Base-by-base conservation (phyloP, 2,797 vertebrate genomes). In the Cryptoblepharus egeriae region DNA sequence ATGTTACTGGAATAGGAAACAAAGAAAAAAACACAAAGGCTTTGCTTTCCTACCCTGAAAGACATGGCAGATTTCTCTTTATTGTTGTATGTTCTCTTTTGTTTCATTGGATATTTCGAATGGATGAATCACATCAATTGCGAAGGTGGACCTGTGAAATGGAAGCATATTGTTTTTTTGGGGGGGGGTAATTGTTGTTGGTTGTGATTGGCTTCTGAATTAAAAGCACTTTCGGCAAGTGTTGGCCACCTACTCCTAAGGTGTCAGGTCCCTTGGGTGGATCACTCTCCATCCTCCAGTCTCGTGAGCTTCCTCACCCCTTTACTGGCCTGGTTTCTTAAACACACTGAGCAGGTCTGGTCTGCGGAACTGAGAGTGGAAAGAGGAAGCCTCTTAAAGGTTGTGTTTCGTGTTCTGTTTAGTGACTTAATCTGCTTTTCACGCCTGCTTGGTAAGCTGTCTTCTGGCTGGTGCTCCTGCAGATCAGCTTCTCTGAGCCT, bases 171-270 rank as follows among this genome's bases (percentile, higher is more conserved):
- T 0, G 35, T 81, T 85, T 58, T 80, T 10, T 1, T 75, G 37
- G 45, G 37, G 83, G 80, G n/a, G n/a, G n/a, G n/a, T n/a, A n/a
- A n/a, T 69, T 88, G 16, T 5, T 42, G 82, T 63, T 75, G 82
- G 82, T 10, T 77, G n/a, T 85, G 15, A 74, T 74, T 75, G 73
- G 73, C 64, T 87, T 49, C 76, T 80, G 18, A 8, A 32, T 81
- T 80, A 20, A 78, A 84, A 80, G 39, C n/a, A n/a, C n/a, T n/a
- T n/a, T n/a, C n/a, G n/a, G 45, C 45, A 49, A 49, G 45, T 49
- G 9, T 11, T 49, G 45, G 45, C 12, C 7, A 49, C 45, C 45
- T 11, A 49, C 45, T 12, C 45, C 12, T 49, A 49, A 49, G 11
- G 45, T 49, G 6, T 49, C 9, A 10, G 45, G 45, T 9, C 45